Percentiles rank a stretch among this genome's conserved stretches.
Evolutionary conservation across 2,888 invertebrate genomes (phyloP).

Genomic region (Baronia brevicornis): DNA sequence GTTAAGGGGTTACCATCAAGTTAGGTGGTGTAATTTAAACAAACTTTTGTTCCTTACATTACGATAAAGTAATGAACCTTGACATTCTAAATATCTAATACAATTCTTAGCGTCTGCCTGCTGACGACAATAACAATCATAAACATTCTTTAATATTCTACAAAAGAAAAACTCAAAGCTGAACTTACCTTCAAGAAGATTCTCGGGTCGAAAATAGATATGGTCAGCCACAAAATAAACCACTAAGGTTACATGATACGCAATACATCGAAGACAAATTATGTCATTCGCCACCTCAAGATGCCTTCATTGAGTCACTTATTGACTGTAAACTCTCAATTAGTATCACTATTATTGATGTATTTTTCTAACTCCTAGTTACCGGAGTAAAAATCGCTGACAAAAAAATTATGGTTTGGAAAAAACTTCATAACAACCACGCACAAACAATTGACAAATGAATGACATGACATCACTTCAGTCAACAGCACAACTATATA

Average conservation of each 20-base stretch:
- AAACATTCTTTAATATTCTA: conserved; percentile 3
- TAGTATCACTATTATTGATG: conserved; percentile 21
- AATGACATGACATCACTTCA: conserved; percentile 19
- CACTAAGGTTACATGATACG: conserved; percentile 66
- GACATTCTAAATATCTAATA: conserved; percentile 11
- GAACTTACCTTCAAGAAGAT: conserved; percentile 41
- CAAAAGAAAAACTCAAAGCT: conserved; percentile 13
- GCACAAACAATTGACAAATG: conserved; percentile 24
- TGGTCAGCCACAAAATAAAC: conserved; percentile 55
- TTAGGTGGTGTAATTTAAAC: too few relatives aligned
- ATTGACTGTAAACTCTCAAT: conserved; percentile 18
- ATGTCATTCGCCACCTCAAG: conserved; percentile 38
- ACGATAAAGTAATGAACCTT: conserved; percentile 13
- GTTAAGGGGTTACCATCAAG: too few relatives aligned
- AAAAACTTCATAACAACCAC: conserved; percentile 36
- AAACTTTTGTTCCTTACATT: conserved; percentile 5
- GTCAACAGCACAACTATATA: conserved; percentile 25
- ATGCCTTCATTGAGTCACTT: conserved; percentile 24
- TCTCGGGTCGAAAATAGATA: conserved; percentile 54
- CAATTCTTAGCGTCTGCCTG: conserved; percentile 2
- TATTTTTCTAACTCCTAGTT: conserved; percentile 29
- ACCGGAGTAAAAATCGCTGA: conserved; percentile 20
- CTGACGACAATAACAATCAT: conserved; percentile 10
- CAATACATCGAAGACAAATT: conserved; percentile 30
- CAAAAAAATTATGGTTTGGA: conserved; percentile 24